Base-by-base conservation (phyloP, 2,888 invertebrate species). In the Parnassius glacialis region DNA sequence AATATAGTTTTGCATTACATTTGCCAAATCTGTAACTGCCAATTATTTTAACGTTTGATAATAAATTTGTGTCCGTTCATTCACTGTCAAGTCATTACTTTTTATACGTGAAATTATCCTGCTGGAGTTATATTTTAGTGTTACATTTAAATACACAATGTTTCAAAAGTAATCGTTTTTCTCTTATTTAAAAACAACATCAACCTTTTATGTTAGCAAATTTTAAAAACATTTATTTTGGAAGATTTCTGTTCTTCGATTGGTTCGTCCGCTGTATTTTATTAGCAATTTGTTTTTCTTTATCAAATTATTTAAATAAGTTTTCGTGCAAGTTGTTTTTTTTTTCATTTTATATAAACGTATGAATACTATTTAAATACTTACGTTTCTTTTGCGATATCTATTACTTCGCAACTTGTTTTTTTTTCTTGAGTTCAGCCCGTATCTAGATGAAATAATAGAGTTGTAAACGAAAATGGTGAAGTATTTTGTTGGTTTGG, bases 221-320 rank as follows among this genome's bases (percentile, higher is more conserved):
- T 75, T 85, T 82, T 78, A 64, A 69, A 72, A 70, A 82, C 90
- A 88, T 91, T 91, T 91, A 90, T 91, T 91, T 91, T 91, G 91
- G 91, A 91, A 90, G 91, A 90, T 80, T 86, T 79, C 76, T 76
- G 74, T 87, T 85, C 66, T 65, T 70, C 68, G 72, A 75, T 73
- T 65, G 68, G 68, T 72, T 77, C 75, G 69, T 64, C 68, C 67
- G 68, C 73, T 74, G 66, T 63, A 69, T 67, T 69, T 68, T 67
- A 67, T 68, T 68, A 68, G 71, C 68, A 66, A 70, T 76, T 65
- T 50, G 63, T 73, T 70, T 64, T 51, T 53, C 20, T 54, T 42
- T 9, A 13, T 65, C 65, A 57, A 9, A 64, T 59, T 69, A 12
- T 73, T 74, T 67, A 64, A 62, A 70, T 75, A 76, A 76, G 73